These are phyloP conservation scores for Neodon shergylaensis DNA, from an alignment of 2,113 vertebrate species.

Conservation along the genomic window DNA sequence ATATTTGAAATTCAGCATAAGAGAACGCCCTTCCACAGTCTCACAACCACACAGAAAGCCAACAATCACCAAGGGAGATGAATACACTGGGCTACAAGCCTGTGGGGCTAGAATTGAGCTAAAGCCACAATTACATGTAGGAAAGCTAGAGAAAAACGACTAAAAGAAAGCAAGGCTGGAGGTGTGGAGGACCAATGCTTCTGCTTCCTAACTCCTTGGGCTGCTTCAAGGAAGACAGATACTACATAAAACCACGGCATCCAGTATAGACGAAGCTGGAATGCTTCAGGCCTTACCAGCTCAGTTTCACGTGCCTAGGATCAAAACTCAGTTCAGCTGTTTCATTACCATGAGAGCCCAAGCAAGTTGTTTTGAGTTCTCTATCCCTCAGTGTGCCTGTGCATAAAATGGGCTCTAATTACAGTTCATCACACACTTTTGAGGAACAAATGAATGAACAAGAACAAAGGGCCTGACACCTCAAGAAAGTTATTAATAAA, in stretches of 20 bases:
- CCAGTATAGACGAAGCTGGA: background rate
- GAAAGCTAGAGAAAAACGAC: background rate
- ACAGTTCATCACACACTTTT: background rate
- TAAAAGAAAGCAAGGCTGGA: background rate
- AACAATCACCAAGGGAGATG: background rate
- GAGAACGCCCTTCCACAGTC: background rate
- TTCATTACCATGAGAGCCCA: background rate
- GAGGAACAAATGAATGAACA: background rate
- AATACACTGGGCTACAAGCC: background rate
- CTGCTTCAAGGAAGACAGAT: background rate
- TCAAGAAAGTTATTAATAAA: background rate
- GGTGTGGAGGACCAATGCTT: background rate
- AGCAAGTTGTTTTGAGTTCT: background rate
- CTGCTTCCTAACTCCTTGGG: background rate
- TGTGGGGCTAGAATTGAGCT: background rate
- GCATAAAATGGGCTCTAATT: background rate
- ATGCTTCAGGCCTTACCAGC: background rate
- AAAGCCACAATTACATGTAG: background rate
- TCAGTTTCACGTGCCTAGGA: too few relatives aligned
- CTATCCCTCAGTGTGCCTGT: background rate
- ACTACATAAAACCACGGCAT: background rate
- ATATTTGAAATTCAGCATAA: background rate
- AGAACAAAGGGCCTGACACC: background rate
- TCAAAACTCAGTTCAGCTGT: background rate
- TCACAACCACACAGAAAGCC: background rate